phyloP scores from a whole-genome alignment of 2,113 vertebrate genomes.

The Syngnathoides biaculeatus region DNA sequence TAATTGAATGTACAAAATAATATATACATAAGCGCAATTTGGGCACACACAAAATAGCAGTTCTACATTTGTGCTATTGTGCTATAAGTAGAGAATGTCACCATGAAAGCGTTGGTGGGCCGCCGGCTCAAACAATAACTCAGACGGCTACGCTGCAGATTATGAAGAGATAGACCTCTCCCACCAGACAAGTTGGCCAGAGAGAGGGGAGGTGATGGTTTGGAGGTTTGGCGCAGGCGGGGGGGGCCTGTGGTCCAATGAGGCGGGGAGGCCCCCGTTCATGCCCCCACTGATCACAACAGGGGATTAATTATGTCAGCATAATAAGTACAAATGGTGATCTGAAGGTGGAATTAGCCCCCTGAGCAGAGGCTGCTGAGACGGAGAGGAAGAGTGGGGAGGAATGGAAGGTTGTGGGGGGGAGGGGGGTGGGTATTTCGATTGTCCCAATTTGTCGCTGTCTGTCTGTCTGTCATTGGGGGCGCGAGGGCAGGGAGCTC shows the following conservation, averaged over 20 bases:
- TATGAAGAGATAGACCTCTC: slow-evolving; percentile 51
- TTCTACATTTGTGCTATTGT: background rate
- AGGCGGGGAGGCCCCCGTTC: slow-evolving; percentile 65
- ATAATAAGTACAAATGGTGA: slow-evolving; percentile 84
- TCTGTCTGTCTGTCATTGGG: slow-evolving; percentile 61
- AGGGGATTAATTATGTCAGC: slow-evolving; percentile 83
- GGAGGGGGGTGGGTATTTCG: slow-evolving; percentile 20
- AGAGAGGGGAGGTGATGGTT: slow-evolving; percentile 41
- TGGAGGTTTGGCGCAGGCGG: slow-evolving; percentile 14
- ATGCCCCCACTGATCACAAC: slow-evolving; percentile 82
- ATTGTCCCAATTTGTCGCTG: slow-evolving; percentile 73
- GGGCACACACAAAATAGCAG: background rate
- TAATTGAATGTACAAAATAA: background rate
- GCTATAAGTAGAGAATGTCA: background rate
- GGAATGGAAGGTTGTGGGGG: slow-evolving; percentile 37
- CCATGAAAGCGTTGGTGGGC: background rate
- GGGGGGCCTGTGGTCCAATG: slow-evolving; percentile 57
- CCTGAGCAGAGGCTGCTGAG: slow-evolving; percentile 68
- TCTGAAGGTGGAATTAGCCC: slow-evolving; percentile 79
- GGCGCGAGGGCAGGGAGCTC: slow-evolving; percentile 56
- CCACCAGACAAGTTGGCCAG: slow-evolving; percentile 57
- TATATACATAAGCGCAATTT: background rate
- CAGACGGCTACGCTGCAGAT: slow-evolving; percentile 49
- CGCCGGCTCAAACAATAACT: slow-evolving; percentile 32
- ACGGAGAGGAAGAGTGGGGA: slow-evolving; percentile 60